phyloP scores from a whole-genome alignment of 1,140 invertebrate species.

The Anoplophora glabripennis region DNA sequence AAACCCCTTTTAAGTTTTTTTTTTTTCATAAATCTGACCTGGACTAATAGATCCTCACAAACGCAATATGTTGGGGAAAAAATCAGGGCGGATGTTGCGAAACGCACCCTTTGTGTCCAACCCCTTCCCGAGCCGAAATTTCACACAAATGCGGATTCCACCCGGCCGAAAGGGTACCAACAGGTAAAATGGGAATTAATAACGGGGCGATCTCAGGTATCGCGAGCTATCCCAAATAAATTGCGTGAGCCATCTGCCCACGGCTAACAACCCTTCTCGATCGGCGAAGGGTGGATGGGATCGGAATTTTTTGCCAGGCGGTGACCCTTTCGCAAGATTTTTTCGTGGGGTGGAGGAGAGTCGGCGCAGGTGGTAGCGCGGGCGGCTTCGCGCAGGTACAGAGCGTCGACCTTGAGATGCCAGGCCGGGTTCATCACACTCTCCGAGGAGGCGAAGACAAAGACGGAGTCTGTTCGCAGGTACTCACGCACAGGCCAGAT shows the following conservation, averaged over 20 bases:
- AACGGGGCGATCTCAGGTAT: constrained; percentile 2
- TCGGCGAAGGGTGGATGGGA: neutral
- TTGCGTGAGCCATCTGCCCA: constrained; percentile 18
- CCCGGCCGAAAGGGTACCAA: neutral
- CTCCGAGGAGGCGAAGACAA: neutral
- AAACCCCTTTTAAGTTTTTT: neutral
- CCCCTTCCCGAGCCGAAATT: constrained; percentile 13
- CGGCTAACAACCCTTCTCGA: constrained; percentile 14
- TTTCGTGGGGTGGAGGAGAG: constrained; percentile 22
- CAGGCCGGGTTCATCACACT: constrained; percentile 16
- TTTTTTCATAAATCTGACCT: too few relatives aligned
- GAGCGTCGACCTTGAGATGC: constrained; percentile 29
- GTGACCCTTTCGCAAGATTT: constrained; percentile 5
- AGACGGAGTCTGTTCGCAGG: neutral
- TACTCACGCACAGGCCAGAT: constrained; percentile 4
- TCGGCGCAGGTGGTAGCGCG: constrained; percentile 30
- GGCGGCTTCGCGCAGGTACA: constrained; percentile 23
- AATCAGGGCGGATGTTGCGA: constrained; percentile 12
- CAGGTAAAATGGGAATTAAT: constrained; percentile 15
- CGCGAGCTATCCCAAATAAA: constrained; percentile 13
- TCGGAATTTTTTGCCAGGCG: neutral
- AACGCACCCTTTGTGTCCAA: constrained; percentile 11
- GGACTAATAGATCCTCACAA: too few relatives aligned
- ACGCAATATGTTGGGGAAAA: neutral
- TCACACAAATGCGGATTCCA: constrained; percentile 10